phyloP scores from a whole-genome alignment of 1,140 invertebrate genomes.

The Aporrectodea caliginosa region DNA sequence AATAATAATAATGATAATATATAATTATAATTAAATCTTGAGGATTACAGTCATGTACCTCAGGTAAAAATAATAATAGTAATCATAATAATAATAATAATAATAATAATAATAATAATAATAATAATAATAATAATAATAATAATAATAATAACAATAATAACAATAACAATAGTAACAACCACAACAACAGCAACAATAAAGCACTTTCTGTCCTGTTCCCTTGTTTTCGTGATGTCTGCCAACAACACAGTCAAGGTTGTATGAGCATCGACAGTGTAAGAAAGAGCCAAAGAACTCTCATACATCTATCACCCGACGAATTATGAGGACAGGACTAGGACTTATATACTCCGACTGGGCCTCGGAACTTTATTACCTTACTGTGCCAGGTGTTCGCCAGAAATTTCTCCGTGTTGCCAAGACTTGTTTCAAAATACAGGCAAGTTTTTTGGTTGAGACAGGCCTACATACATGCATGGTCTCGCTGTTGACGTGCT shows the following conservation, averaged over 20 bases:
- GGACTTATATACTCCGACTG: too few species aligned
- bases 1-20: background rate
- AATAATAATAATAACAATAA: too few species aligned
- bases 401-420: too few species aligned
- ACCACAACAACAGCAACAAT: background rate
- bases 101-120: too few species aligned
- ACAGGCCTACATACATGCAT: too few species aligned
- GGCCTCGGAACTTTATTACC: background rate
- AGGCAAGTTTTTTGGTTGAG: too few species aligned
- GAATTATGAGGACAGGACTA: too few species aligned
- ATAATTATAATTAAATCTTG: background rate
- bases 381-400: background rate
- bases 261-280: background rate
- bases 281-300: background rate
- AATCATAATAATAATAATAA: too few species aligned
- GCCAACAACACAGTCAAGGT: background rate
- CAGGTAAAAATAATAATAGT: background rate
- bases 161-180: too few species aligned
- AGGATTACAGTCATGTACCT: background rate
- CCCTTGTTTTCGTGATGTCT: background rate
- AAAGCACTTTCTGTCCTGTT: background rate
- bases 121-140: too few species aligned
- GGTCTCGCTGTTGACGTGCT: too few species aligned
- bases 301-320: background rate
- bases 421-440: too few species aligned